Conservation (phyloP, 2,797 vertebrate species). For the Mergus octosetaceus region DNA sequence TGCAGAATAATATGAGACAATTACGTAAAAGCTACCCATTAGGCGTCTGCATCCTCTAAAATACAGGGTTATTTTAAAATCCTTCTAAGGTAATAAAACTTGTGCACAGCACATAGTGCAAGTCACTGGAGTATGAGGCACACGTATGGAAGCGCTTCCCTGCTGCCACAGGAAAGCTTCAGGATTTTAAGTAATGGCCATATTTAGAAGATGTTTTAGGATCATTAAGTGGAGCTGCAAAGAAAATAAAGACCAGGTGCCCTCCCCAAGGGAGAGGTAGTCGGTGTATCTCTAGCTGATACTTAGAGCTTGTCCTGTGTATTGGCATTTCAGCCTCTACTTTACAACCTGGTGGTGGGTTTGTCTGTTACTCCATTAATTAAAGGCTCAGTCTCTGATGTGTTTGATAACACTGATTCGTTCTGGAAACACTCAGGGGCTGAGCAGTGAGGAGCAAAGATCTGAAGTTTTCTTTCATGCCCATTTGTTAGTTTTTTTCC, state of each 20-base stretch:
- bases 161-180: neutral
- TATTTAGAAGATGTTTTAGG: neutral
- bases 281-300: neutral
- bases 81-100: neutral
- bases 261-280: neutral
- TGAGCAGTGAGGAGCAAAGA: neutral
- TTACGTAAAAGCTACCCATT: neutral
- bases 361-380: neutral
- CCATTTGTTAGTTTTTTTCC: neutral
- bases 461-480: neutral
- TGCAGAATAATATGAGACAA: neutral
- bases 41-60: neutral
- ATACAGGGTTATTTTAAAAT: neutral
- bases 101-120: neutral
- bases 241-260: neutral
- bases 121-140: neutral
- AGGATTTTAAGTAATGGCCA: neutral
- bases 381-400: neutral
- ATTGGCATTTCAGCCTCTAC: rapidly evolving
- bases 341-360: neutral
- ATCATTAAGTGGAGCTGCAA: neutral
- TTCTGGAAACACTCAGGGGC: neutral
- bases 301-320: neutral
- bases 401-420: neutral
- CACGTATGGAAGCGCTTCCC: neutral